phyloP scores from a whole-genome alignment of 2,888 invertebrate genomes.

The Cheilosia vulpina region DNA sequence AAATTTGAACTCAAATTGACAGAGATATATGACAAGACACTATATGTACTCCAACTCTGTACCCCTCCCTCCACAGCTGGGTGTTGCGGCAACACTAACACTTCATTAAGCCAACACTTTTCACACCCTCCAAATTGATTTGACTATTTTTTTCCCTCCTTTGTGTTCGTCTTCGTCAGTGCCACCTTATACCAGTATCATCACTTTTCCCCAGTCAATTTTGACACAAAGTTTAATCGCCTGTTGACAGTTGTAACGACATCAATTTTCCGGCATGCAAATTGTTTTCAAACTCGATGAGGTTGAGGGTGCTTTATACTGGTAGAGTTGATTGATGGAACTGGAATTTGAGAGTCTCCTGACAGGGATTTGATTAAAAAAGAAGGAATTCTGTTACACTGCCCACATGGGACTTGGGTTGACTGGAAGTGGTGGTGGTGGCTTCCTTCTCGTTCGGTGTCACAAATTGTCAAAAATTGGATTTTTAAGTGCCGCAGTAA shows the following conservation, averaged over 20 bases:
- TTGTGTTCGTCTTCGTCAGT: slow-evolving; percentile 13
- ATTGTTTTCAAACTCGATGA: slow-evolving; percentile 60
- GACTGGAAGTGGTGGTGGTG: slow-evolving; percentile 15
- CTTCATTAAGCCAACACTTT: slow-evolving; percentile 73
- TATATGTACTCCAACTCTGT: slow-evolving; percentile 17
- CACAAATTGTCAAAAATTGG: slow-evolving; percentile 17
- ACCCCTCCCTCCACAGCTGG: not conserved
- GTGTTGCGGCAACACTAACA: slow-evolving; percentile 63
- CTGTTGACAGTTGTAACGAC: slow-evolving; percentile 74
- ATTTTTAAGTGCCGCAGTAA: slow-evolving; percentile 41
- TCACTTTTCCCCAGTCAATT: slow-evolving; percentile 71
- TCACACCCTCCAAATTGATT: slow-evolving; percentile 73
- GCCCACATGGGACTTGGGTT: slow-evolving; percentile 70
- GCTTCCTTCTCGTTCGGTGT: not conserved
- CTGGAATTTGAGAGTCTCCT: slow-evolving; percentile 24
- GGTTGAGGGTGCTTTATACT: slow-evolving; percentile 3
- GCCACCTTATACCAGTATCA: slow-evolving; percentile 38
- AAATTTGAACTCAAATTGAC: slow-evolving; percentile 65
- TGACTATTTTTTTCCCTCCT: slow-evolving; percentile 10
- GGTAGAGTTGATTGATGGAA: slow-evolving; percentile 69
- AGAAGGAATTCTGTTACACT: slow-evolving; percentile 36
- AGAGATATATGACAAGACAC: slow-evolving; percentile 72
- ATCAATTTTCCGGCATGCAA: slow-evolving; percentile 74
- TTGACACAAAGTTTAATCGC: slow-evolving; percentile 74
- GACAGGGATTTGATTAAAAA: slow-evolving; percentile 73